Base-by-base conservation (phyloP, 2,113 vertebrate species). In the Phodopus roborovskii region DNA sequence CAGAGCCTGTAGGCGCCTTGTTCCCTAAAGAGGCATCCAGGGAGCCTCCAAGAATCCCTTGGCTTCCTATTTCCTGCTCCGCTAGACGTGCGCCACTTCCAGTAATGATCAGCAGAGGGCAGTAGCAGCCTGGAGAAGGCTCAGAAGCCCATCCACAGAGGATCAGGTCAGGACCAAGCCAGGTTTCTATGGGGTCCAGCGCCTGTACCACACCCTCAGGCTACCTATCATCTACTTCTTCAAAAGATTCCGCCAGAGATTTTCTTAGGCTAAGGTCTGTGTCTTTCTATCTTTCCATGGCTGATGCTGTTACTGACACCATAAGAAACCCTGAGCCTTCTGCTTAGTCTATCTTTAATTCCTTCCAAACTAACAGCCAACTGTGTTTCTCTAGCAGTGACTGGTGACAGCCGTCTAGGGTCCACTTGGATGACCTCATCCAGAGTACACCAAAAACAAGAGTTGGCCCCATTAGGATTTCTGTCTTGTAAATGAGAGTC, bases 51-150 rank as follows among this genome's bases (percentile, higher is more conserved):
- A 83, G 15, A 83, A 30, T 6, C 2, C 5, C 56, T 19, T 0
- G 8, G 64, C 66, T 88, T 56, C 39, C 2, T 39, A 3, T 0
- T 36, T 58, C 50, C 17, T 0, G 13, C 1, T 3, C 39, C 0
- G 3, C 24, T 36, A 5, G 39, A 39, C 5, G 3, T 0, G 7
- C 0, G 0, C 20, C 90, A 60, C 30, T 90, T 64, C 96, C 92
- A 39, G 15, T 1, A 28, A 3, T 33, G 64, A 16, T 90, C 97
- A 95, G 95, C 82, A 95, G 97, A 95, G 96, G 97, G 94, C 90
- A 90, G 97, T 90, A 95, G 95, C 95, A 9, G 93, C 90, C 92
- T 0, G 62, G 85, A 8, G 36, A 97, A 81, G 16, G 56, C 45
- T 5, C 15, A 0, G n/a, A 45, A 42, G 82, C 70, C 39, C 39